These are phyloP conservation scores for Akabosia matsudoensis DNA, from an alignment of 1,140 invertebrate genomes.

Conservation along the genomic window DNA sequence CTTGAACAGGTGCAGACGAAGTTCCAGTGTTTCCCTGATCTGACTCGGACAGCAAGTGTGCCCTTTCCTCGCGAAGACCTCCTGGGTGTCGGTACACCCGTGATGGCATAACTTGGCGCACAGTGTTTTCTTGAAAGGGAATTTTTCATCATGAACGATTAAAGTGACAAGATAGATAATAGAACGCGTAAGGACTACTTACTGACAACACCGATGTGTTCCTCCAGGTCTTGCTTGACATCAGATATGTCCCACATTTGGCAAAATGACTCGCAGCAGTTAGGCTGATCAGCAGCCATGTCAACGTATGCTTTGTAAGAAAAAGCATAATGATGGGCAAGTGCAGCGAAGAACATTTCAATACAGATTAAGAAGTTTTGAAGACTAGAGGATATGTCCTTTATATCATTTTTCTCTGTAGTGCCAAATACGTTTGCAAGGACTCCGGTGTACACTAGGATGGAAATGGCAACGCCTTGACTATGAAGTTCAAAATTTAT, in stretches of 20 bases:
- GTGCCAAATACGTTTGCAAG: conserved; percentile 69
- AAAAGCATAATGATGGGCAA: conserved; percentile 93
- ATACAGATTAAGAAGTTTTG: conserved; percentile 94
- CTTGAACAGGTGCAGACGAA: conserved; percentile 32
- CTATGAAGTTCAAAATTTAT: conserved; percentile 58
- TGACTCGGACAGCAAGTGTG: conserved; percentile 40
- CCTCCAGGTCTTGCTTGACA: conserved; percentile 83
- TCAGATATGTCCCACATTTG: conserved; percentile 95
- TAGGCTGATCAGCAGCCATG: conserved; percentile 54
- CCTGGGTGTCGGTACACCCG: conserved; percentile 45
- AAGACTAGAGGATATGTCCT: conserved; percentile 70
- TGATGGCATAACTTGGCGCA: conserved; percentile 42
- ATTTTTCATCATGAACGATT: neutral
- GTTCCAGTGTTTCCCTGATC: conserved; percentile 30
- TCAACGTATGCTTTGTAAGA: conserved; percentile 81
- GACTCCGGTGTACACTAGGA: conserved; percentile 73
- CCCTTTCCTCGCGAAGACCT: conserved; percentile 42
- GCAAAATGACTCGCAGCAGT: conserved; percentile 62
- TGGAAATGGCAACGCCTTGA: conserved; percentile 85
- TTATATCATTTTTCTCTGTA: conserved; percentile 62
- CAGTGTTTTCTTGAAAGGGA: conserved; percentile 38
- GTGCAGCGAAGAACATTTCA: conserved; percentile 94
- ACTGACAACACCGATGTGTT: conserved; percentile 85
- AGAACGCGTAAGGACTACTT: conserved; percentile 51
- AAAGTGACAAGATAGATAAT: too few species aligned